Evolutionary conservation across 2,113 vertebrate species (phyloP).

Genomic region (Daboia siamensis): DNA sequence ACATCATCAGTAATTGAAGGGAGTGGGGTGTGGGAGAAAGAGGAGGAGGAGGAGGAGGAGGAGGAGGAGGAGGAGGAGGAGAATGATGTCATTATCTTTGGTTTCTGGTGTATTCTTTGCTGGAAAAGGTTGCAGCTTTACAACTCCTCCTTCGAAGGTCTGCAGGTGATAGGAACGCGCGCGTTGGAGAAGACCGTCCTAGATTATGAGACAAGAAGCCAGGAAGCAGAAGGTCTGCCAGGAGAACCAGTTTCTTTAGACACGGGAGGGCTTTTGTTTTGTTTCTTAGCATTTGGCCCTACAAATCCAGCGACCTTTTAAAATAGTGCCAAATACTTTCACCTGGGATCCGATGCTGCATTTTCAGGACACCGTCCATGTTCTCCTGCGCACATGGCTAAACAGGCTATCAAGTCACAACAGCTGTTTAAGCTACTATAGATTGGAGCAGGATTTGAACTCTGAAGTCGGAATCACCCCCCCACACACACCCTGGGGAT

Average conservation of each 20-base stretch:
- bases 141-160: too few species aligned
- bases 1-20: too few species aligned
- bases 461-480: slow-evolving; percentile 20
- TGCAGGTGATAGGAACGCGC: too few species aligned
- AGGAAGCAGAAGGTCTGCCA: not conserved
- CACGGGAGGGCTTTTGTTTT: too few species aligned
- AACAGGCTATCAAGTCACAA: slow-evolving; percentile 64
- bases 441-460: slow-evolving; percentile 47
- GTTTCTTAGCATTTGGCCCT: slow-evolving; percentile 19
- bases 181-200: too few species aligned
- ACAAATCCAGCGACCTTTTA: slow-evolving; percentile 49
- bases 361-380: slow-evolving; percentile 49
- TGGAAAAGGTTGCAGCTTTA: too few species aligned
- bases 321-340: slow-evolving; percentile 45
- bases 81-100: not conserved
- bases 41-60: not conserved
- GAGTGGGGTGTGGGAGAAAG: not conserved
- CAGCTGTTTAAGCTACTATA: slow-evolving; percentile 52
- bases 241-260: not conserved
- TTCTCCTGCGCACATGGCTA: slow-evolving; percentile 47
- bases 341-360: slow-evolving; percentile 39
- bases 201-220: too few species aligned
- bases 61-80: not conserved
- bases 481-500: not conserved
- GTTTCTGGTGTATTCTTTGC: too few species aligned